Evolutionary conservation across 2,113 vertebrate genomes (phyloP), one percentile per base, ranked within the genome.

Genomic region (Lepus timidus): DNA sequence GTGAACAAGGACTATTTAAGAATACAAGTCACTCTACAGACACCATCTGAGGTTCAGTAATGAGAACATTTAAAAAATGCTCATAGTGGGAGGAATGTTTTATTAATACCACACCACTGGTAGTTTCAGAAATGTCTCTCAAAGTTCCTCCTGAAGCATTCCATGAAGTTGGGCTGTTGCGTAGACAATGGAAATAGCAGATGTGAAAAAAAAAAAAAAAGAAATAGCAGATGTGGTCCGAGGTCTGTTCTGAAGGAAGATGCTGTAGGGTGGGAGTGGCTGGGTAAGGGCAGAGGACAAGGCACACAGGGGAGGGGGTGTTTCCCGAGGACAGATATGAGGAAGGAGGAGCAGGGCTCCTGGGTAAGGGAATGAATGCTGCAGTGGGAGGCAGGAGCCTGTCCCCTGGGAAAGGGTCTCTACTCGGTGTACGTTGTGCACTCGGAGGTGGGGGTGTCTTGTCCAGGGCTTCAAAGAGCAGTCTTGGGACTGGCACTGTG

Each of bases 1-100:
- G 39, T 33, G 51, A 95, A 70, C 71, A 85, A 65, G 78, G 39
- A 33, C 68, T 79, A 49, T 49, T 85, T 51, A 91, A 92, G 94
- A 64, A 94, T 94, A 44, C 9, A 49, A 93, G 71, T 33, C 78
- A 52, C 39, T 92, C n/a, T 61, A 51, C 55, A 90, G 94, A 88
- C 27, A 93, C 64, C 91, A 92, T 84, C 62, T n/a, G 82, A 88
- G 55, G 19, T 75, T 95, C 74, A 31, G 68, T 92, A 90, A 96
- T 94, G 93, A 95, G 88, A 96, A 95, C 78, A 90, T 58, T 74
- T 64, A 52, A 81, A 65, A 79, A 85, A 82, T 61, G 86, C 17
- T 58, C 8, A 3, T 36, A 64, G 85, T 75, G 94, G 78, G 94
- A 85, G 71, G 62, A 31, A 96, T 92, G 93, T 94, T 93, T 96